A percentile compares a stretch with the other conserved stretches of the same genome.
phyloP scores from a whole-genome alignment of 1,140 invertebrate genomes.

The Eueides isabella region DNA sequence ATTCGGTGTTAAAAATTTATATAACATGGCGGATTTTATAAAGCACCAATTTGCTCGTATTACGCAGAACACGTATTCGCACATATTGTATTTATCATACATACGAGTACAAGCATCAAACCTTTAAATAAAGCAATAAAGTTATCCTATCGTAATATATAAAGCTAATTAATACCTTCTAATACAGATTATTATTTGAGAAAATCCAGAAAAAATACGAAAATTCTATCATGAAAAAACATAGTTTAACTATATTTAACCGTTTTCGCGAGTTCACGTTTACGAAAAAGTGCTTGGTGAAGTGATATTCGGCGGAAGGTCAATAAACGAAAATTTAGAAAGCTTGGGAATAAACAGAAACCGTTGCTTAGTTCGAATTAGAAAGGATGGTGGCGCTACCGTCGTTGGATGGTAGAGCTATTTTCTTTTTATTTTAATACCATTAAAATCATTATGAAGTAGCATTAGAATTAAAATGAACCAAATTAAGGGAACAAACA shows the following conservation, averaged over 20 bases:
- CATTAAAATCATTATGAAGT: too few species aligned
- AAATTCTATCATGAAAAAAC: not conserved
- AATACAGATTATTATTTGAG: too few species aligned
- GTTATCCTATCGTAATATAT: too few species aligned
- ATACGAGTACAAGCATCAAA: not conserved
- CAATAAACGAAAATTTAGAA: constrained; percentile 62
- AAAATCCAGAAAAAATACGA: too few species aligned
- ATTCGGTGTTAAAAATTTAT: constrained; percentile 72
- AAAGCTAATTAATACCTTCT: too few species aligned
- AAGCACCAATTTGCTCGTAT: constrained; percentile 42
- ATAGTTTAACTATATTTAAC: not conserved
- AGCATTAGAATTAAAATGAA: too few species aligned
- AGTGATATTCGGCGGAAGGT: constrained; percentile 43
- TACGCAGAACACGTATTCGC: constrained; percentile 2
- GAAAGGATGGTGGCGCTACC: constrained; percentile 43
- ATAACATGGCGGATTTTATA: constrained; percentile 64
- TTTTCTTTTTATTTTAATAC: not conserved
- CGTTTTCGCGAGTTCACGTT: constrained; percentile 9
- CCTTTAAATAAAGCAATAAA: too few species aligned
- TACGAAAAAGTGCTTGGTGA: constrained; percentile 29
- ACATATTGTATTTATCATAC: not conserved
- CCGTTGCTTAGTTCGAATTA: constrained; percentile 51
- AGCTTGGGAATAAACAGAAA: constrained; percentile 56
- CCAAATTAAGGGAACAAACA: too few species aligned
- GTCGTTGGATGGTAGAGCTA: not conserved